phyloP scores from a whole-genome alignment of 2,113 vertebrate species.

The Opisthocomus hoazin region DNA sequence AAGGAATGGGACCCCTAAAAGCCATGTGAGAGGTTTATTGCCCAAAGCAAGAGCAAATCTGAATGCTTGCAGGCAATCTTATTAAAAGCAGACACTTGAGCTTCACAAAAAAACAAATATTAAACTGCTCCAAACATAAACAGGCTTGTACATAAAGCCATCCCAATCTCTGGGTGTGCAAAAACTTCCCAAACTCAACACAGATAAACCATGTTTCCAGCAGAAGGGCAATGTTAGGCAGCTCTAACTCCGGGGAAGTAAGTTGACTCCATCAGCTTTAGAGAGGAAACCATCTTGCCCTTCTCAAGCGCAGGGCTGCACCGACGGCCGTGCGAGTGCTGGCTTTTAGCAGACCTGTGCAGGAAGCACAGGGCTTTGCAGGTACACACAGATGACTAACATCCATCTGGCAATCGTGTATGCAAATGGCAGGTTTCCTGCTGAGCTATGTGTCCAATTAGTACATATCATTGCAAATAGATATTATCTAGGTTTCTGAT shows the following conservation, averaged over 20 bases:
- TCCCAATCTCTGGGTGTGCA: background rate
- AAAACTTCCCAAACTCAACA: background rate
- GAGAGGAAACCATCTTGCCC: background rate
- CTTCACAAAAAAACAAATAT: background rate
- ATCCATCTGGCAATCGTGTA: background rate
- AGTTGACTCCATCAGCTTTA: background rate
- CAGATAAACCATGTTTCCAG: background rate
- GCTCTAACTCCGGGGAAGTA: background rate
- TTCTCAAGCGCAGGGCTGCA: background rate
- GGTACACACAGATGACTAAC: background rate
- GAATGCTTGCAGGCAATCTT: background rate
- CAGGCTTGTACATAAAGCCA: background rate
- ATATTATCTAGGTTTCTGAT: background rate
- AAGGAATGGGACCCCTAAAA: background rate
- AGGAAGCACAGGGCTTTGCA: background rate
- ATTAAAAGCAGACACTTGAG: background rate
- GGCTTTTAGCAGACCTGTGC: background rate
- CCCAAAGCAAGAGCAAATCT: background rate
- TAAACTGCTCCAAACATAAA: background rate
- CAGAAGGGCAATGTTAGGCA: background rate
- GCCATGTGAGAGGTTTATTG: background rate
- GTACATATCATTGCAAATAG: background rate
- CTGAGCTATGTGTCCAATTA: background rate
- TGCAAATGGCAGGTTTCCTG: background rate
- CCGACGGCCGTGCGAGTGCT: rapidly evolving